These are phyloP conservation scores for Drosophila nr. perissopoda DNA, from an alignment of 2,888 invertebrate genomes.

Conservation along the genomic window DNA sequence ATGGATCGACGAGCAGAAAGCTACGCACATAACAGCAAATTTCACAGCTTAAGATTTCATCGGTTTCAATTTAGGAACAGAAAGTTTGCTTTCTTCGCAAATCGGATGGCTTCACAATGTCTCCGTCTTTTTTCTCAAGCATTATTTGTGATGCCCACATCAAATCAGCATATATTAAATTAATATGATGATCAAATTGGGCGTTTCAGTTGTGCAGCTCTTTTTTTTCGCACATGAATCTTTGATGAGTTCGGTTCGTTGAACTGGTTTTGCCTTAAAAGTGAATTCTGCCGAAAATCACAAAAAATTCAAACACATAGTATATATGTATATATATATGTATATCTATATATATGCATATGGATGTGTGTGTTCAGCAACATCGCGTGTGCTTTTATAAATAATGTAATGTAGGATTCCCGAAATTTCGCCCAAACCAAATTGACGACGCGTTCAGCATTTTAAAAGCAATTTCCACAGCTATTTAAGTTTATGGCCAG, in stretches of 20 bases:
- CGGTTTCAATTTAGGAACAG: slow-evolving; percentile 6
- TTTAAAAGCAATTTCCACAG: slow-evolving; percentile 57
- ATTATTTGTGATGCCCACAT: slow-evolving; percentile 12
- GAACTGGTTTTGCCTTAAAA: slow-evolving; percentile 33
- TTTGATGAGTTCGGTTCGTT: slow-evolving; percentile 45
- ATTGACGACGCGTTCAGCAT: slow-evolving; percentile 47
- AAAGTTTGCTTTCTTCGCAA: slow-evolving; percentile 13
- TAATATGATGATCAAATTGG: slow-evolving; percentile 26
- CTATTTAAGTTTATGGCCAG: slow-evolving; percentile 44
- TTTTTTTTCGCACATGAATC: slow-evolving; percentile 36
- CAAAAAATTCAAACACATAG: slow-evolving; percentile 1
- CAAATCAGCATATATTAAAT: slow-evolving; percentile 25
- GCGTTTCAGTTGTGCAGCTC: slow-evolving; percentile 14
- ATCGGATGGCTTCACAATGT: not conserved
- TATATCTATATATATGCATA: slow-evolving; percentile 30
- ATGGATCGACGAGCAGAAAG: not conserved
- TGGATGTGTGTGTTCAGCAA: slow-evolving; percentile 29
- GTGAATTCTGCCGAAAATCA: slow-evolving; percentile 36
- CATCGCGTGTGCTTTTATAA: slow-evolving; percentile 66
- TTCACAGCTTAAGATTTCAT: not conserved
- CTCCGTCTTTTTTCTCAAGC: not conserved
- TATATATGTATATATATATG: slow-evolving; percentile 18
- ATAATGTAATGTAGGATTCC: slow-evolving; percentile 48
- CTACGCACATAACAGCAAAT: not conserved
- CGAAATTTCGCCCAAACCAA: slow-evolving; percentile 21